These are phyloP conservation scores for Antheraea pernyi DNA, from an alignment of 1,140 invertebrate genomes.

Conservation along the genomic window DNA sequence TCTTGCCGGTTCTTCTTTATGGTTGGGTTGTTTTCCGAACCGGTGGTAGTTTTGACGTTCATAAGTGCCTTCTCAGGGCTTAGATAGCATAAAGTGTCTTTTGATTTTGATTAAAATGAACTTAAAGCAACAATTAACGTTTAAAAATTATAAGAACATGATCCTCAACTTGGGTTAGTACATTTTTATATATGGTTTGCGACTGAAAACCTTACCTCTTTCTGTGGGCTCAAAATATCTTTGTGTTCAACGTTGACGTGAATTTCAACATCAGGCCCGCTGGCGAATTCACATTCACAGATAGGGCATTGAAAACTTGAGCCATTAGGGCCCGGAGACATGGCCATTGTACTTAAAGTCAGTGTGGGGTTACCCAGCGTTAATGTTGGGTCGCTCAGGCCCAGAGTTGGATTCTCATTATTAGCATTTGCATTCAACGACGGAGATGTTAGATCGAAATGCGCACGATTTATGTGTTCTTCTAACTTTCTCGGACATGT, in stretches of 20 bases:
- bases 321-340: slow-evolving; percentile 63
- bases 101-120: too few species aligned
- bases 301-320: slow-evolving; percentile 83
- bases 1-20: too few species aligned
- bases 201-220: slow-evolving; percentile 40
- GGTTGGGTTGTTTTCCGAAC: too few species aligned
- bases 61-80: too few species aligned
- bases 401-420: slow-evolving; percentile 55
- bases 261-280: slow-evolving; percentile 88
- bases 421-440: slow-evolving; percentile 69
- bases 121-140: not conserved
- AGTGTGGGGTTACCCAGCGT: slow-evolving; percentile 52
- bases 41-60: too few species aligned
- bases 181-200: too few species aligned
- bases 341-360: slow-evolving; percentile 59
- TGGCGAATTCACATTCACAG: slow-evolving; percentile 85
- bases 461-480: slow-evolving; percentile 91
- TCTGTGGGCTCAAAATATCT: slow-evolving; percentile 76
- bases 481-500: slow-evolving; percentile 87
- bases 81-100: too few species aligned
- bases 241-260: slow-evolving; percentile 92
- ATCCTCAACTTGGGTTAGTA: too few species aligned
- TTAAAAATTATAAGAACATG: too few species aligned
- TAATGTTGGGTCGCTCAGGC: slow-evolving; percentile 54
- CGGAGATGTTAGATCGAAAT: slow-evolving; percentile 90